These are phyloP conservation scores for Crossaster papposus DNA, from an alignment of 53 echinoderm and acorn worm species.

Conservation along the genomic window DNA sequence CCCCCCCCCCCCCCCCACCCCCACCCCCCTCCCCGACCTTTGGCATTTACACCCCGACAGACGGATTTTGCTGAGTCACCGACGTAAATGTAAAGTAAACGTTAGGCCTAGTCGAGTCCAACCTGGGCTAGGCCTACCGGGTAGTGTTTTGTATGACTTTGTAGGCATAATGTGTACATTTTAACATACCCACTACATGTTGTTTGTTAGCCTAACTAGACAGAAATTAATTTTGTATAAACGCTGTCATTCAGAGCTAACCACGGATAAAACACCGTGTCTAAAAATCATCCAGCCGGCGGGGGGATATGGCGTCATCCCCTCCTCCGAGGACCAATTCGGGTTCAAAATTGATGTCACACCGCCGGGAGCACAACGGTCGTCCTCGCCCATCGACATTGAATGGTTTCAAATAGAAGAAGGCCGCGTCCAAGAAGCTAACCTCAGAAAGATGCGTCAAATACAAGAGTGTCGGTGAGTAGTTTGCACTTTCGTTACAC, in stretches of 20 bases:
- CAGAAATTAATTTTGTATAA: background rate
- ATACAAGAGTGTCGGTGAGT: constrained; percentile 52
- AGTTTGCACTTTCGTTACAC: background rate
- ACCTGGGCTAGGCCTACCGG: too few species aligned
- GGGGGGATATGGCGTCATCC: constrained; percentile 32
- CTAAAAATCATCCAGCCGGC: constrained; percentile 36
- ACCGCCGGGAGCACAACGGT: background rate
- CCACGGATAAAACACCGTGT: constrained; percentile 29
- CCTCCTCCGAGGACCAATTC: constrained; percentile 33
- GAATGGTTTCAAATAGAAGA: constrained; percentile 30
- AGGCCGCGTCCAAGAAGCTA: background rate
- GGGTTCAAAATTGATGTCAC: constrained; percentile 42
- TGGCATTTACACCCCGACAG: too few species aligned
- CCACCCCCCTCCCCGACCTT: too few species aligned
- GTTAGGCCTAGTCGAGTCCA: too few species aligned
- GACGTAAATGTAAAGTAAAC: too few species aligned
- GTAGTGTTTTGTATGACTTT: too few species aligned
- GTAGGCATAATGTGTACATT: too few species aligned
- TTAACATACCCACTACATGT: too few species aligned
- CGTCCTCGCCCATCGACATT: background rate
- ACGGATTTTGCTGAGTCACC: too few species aligned
- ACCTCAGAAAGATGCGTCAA: background rate
- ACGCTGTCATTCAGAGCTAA: background rate
- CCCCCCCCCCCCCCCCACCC: too few species aligned
- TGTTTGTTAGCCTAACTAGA: background rate